Conservation (phyloP, 2,888 invertebrate species). For the Philaethria dido region DNA sequence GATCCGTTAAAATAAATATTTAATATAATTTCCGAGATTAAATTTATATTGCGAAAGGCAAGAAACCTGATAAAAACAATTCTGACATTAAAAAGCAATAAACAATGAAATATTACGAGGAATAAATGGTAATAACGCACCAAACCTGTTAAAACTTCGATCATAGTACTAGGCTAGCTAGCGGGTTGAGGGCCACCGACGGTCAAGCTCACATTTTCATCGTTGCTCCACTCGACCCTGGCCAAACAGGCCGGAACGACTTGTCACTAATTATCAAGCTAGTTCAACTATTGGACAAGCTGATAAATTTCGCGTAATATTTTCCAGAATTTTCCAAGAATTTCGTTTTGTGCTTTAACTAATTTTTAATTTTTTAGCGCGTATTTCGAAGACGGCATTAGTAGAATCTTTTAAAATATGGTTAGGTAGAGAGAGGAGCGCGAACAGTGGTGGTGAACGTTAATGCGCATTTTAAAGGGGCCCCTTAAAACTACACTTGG, state of each 20-base stretch:
- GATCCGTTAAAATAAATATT: too few species aligned
- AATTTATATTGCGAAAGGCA: neutral
- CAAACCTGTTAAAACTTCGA: slow-evolving; percentile 9
- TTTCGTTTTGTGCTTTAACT: neutral
- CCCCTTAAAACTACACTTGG: too few species aligned
- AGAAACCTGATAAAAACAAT: neutral
- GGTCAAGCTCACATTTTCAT: slow-evolving; percentile 78
- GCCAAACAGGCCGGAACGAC: slow-evolving; percentile 81
- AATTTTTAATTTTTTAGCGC: too few species aligned
- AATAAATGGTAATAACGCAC: slow-evolving; percentile 2
- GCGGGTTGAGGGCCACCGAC: slow-evolving; percentile 64
- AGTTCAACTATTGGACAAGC: slow-evolving; percentile 36
- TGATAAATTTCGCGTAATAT: slow-evolving; percentile 26
- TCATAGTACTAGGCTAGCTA: slow-evolving; percentile 12
- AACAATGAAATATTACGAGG: neutral
- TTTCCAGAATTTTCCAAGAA: slow-evolving; percentile 1
- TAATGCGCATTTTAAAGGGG: too few species aligned
- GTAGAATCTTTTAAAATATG: too few species aligned
- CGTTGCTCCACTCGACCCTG: slow-evolving; percentile 79
- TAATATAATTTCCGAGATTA: too few species aligned
- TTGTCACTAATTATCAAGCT: slow-evolving; percentile 70
- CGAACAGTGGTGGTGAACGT: too few species aligned
- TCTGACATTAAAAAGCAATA: neutral
- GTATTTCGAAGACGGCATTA: too few species aligned
- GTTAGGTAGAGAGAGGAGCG: too few species aligned